These are phyloP conservation scores for Xylophagus ater DNA, from an alignment of 2,888 invertebrate genomes.

Conservation along the genomic window DNA sequence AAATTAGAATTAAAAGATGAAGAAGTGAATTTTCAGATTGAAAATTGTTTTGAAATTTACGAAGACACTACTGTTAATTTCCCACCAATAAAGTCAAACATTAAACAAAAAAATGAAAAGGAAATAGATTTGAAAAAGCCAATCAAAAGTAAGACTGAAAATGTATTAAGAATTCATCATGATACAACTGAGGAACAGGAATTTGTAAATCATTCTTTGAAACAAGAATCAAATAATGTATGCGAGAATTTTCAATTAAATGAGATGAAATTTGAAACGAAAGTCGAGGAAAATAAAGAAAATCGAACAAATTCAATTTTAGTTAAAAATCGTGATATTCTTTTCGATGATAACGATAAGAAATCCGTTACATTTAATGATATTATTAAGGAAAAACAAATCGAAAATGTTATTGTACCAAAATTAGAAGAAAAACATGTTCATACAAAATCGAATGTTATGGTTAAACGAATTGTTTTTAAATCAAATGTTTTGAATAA, in stretches of 20 bases:
- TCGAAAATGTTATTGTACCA: constrained; percentile 7
- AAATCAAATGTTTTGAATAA: constrained; percentile 17
- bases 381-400: constrained; percentile 8
- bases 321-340: constrained; percentile 19
- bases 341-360: constrained; percentile 21
- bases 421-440: constrained; percentile 18
- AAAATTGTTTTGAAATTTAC: background rate
- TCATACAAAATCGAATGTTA: constrained; percentile 25
- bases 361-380: constrained; percentile 29
- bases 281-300: too few relatives aligned
- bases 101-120: background rate
- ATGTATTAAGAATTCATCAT: background rate
- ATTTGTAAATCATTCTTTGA: background rate
- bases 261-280: too few relatives aligned
- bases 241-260: background rate
- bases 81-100: background rate
- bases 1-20: background rate
- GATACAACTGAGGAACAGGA: background rate
- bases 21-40: background rate
- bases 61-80: background rate
- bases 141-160: background rate
- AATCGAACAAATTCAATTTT: constrained; percentile 13
- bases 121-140: background rate
- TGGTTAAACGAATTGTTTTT: constrained; percentile 29
- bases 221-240: background rate